Evolutionary conservation across 2,797 vertebrate species (phyloP).

Genomic region (Perodicticus potto): DNA sequence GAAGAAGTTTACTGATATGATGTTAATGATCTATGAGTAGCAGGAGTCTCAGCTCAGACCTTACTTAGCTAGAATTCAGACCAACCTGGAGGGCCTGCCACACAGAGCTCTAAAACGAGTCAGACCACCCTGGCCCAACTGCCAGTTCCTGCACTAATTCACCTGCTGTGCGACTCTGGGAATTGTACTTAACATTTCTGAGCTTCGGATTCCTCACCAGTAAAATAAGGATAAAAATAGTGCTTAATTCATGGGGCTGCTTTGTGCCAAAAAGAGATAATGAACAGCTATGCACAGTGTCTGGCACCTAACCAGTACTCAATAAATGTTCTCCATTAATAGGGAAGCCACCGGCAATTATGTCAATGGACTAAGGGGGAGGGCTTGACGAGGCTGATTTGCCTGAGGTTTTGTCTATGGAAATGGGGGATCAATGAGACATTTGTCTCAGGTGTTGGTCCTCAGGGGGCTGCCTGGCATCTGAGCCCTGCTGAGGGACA

Average conservation of each 20-base stretch:
- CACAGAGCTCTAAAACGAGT: neutral
- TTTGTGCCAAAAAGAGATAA: neutral
- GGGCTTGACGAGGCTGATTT: neutral
- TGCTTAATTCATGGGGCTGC: neutral
- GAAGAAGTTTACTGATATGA: neutral
- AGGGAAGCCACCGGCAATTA: slow-evolving; percentile 17
- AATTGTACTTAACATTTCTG: neutral
- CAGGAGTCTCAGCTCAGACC: neutral
- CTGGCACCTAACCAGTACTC: slow-evolving; percentile 47
- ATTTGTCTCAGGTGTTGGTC: neutral
- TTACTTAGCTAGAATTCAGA: neutral
- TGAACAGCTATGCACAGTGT: neutral
- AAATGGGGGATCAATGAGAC: neutral
- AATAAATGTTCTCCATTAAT: slow-evolving; percentile 38
- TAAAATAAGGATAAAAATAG: neutral
- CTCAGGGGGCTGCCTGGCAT: neutral
- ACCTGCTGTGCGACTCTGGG: neutral
- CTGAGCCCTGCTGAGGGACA: neutral
- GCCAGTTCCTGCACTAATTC: neutral
- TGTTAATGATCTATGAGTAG: neutral
- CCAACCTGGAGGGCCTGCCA: rapidly evolving
- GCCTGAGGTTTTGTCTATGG: neutral
- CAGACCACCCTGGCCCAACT: neutral
- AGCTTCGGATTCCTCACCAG: neutral
- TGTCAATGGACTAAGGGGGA: neutral